Evolutionary conservation across 1,140 invertebrate species (phyloP), one percentile per base, ranked within the genome.

Genomic region (Eufriesea mexicana): DNA sequence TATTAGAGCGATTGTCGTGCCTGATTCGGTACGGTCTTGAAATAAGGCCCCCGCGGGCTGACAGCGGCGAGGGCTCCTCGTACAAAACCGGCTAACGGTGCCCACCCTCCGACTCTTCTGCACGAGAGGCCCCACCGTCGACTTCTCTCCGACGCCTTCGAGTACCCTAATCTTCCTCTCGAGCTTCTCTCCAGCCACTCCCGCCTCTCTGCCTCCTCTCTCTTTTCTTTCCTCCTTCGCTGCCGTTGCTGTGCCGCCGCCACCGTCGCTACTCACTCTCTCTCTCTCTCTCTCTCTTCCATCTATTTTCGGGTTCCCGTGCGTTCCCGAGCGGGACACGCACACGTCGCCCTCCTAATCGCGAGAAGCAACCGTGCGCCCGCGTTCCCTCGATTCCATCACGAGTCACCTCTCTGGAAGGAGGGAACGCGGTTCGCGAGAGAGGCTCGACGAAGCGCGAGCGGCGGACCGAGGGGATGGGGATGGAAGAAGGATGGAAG

Each of bases 1-100:
- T 92, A 93, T 93, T 92, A 91, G 91, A 91, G 87, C 91, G 89
- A 93, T 93, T 91, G 92, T 92, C 92, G 91, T 93, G 90, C 86
- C 92, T 89, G 90, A 93, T 93, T 92, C 86, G 91, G 84, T 83
- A 91, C 90, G 91, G 91, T 92, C 89, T 89, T 89, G 89, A 91
- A 92, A 92, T 92, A 91, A 92, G 88, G 90, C 88, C 89, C 89
- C 90, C 85, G 89, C 89, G 85, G 85, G 75, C 90, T 89, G 86
- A 91, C 86, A 91, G 86, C 89, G 84, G 85, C 86, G 70, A 86
- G 59, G 66, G 86, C 75, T 80, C 66, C 89, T 84, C 84, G 86
- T 89, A 91, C 91, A 92, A 92, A 91, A 90, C 90, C 86, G 89
- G 84, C 87, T 90, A 90, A 89, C 89, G 86, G 87, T 81, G 87